Evolutionary conservation across 2,888 invertebrate genomes (phyloP).

Genomic region (Morpho achilles): DNA sequence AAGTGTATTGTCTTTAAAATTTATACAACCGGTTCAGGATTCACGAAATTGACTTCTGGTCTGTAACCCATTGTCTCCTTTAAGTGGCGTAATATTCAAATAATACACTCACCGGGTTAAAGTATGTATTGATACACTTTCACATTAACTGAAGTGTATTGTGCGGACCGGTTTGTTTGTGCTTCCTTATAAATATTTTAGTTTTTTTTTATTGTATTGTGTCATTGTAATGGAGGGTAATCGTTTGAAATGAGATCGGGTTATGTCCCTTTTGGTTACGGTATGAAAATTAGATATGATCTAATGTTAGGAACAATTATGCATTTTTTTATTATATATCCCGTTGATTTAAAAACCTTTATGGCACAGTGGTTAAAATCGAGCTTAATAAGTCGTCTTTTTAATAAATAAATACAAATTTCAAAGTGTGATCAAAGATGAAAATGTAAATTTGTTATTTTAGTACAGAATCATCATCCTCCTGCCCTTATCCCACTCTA

Average conservation of each 20-base stretch:
- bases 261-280: conserved; percentile 3
- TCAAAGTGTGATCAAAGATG: no score
- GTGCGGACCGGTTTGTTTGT: conserved; percentile 31
- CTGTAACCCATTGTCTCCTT: conserved; percentile 43
- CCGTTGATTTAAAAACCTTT: no score
- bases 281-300: conserved; percentile 1
- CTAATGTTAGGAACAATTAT: neutral
- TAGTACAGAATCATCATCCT: no score
- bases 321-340: neutral
- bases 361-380: no score
- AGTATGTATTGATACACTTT: conserved; percentile 2
- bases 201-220: conserved; percentile 17
- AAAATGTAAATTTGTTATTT: no score
- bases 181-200: conserved; percentile 12
- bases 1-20: conserved; percentile 32
- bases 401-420: no score
- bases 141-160: conserved; percentile 15
- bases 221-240: conserved; percentile 28
- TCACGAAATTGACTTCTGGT: conserved; percentile 40
- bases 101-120: conserved; percentile 41
- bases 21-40: conserved; percentile 34
- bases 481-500: no score
- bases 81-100: conserved; percentile 56
- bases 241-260: conserved; percentile 26
- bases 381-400: no score